phyloP scores from a whole-genome alignment of 2,113 vertebrate species.

The Connochaetes taurinus region DNA sequence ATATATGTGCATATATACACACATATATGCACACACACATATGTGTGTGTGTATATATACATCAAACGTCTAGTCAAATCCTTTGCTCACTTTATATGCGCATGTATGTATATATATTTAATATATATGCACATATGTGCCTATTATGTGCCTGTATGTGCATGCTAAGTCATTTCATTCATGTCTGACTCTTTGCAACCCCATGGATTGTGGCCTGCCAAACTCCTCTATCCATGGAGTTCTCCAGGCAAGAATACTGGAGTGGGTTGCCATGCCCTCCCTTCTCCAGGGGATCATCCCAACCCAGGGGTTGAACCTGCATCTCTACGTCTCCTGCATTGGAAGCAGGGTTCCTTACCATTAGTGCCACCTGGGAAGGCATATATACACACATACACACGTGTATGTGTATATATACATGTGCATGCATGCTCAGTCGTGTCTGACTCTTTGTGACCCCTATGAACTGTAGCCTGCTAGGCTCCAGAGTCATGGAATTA shows the following conservation, averaged over 20 bases:
- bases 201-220: background rate
- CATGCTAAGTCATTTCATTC: background rate
- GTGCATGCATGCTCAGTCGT: background rate
- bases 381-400: background rate
- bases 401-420: background rate
- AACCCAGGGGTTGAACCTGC: background rate
- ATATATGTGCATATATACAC: background rate
- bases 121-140: background rate
- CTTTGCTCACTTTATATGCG: background rate
- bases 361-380: background rate
- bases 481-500: background rate
- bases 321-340: background rate
- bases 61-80: background rate
- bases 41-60: background rate
- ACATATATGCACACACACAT: background rate
- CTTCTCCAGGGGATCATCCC: background rate
- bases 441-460: background rate
- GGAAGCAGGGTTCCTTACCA: background rate
- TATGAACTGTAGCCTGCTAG: background rate
- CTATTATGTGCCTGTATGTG: background rate
- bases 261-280: background rate
- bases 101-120: background rate
- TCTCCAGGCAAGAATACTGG: background rate
- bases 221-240: background rate
- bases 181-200: background rate